A percentile compares a stretch with the other conserved stretches of the same genome.
Conservation (phyloP, 2,888 invertebrate species). For the Syrphus vitripennis region DNA sequence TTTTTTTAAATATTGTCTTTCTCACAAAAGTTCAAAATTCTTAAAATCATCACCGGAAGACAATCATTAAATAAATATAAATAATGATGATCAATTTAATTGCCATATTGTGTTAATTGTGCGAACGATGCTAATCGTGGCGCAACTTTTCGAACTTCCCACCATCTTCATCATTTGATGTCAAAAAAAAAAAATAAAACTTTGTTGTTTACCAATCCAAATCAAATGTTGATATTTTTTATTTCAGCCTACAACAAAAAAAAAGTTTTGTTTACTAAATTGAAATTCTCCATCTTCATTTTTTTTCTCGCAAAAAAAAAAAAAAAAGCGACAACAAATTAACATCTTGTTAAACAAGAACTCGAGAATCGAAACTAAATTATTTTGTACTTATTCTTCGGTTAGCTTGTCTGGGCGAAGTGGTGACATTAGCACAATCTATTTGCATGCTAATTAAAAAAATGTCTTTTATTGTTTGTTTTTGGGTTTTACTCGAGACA, state of each 20-base stretch:
- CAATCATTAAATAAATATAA: not conserved
- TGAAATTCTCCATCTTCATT: not conserved
- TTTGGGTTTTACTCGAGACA: not conserved
- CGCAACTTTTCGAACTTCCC: not conserved
- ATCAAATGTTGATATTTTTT: not conserved
- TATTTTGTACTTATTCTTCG: constrained; percentile 30
- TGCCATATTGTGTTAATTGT: not conserved
- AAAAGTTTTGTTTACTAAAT: not conserved
- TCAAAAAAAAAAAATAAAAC: not conserved
- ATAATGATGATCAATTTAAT: not conserved
- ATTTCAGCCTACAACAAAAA: too few relatives aligned
- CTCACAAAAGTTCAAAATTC: not conserved
- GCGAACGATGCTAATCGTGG: not conserved
- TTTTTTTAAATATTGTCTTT: not conserved
- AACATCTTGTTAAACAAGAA: constrained; percentile 35
- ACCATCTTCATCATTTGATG: not conserved
- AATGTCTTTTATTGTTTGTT: constrained; percentile 10
- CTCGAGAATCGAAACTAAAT: not conserved
- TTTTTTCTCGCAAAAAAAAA: not conserved
- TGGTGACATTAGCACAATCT: constrained; percentile 40
- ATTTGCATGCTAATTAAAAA: constrained; percentile 65
- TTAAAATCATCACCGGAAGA: not conserved
- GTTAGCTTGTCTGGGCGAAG: constrained; percentile 22
- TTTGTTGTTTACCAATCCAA: not conserved
- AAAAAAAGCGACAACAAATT: constrained; percentile 32